These are phyloP conservation scores for Neoseiulus cucumeris DNA, from an alignment of 1,140 invertebrate genomes.

Conservation along the genomic window DNA sequence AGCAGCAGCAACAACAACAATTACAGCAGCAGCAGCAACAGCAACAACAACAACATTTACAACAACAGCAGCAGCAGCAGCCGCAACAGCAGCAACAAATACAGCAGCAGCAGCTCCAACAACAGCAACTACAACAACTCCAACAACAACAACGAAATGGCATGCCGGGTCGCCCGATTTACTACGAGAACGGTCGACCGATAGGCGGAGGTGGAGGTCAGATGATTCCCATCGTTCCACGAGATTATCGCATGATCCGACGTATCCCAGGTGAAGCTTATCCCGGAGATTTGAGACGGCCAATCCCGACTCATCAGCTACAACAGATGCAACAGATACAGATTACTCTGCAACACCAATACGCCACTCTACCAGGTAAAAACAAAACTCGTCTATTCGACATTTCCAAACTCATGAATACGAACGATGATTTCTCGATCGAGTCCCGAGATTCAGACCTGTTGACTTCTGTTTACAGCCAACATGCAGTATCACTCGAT, in stretches of 20 bases:
- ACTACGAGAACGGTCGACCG: background rate
- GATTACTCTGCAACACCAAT: background rate
- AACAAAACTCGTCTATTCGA: too few relatives aligned
- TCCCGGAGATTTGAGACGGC: background rate
- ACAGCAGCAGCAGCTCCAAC: too few relatives aligned
- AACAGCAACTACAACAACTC: too few relatives aligned
- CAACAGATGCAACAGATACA: background rate
- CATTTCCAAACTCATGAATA: too few relatives aligned
- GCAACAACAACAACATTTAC: too few relatives aligned
- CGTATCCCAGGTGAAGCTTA: slow-evolving; percentile 9
- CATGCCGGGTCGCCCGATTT: background rate
- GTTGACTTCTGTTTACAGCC: background rate
- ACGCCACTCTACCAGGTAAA: background rate
- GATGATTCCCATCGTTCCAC: background rate
- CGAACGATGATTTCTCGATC: too few relatives aligned
- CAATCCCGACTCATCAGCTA: background rate
- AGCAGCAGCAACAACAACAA: too few relatives aligned
- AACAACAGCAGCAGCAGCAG: too few relatives aligned
- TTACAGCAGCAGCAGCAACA: too few relatives aligned
- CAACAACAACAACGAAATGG: background rate
- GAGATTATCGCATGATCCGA: slow-evolving; percentile 5
- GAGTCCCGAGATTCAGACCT: too few relatives aligned
- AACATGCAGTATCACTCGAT: slow-evolving; percentile 6
- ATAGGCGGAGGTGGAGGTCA: background rate
- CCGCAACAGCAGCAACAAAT: too few relatives aligned